These are phyloP conservation scores for Hypsibius dujardini DNA, from an alignment of 1,140 invertebrate species.

Conservation along the genomic window DNA sequence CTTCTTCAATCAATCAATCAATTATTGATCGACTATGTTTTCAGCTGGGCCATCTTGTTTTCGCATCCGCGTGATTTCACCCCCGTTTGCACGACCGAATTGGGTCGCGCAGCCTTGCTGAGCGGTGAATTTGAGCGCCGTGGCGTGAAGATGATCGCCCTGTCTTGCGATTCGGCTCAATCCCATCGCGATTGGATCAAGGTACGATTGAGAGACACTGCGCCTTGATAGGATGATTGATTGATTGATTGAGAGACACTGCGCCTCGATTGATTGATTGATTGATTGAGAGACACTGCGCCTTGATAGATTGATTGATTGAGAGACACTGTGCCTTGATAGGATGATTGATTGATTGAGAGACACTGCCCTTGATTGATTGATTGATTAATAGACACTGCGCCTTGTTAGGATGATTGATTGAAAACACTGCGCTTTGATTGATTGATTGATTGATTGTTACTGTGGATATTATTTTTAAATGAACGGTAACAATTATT, in stretches of 20 bases:
- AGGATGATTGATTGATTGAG: too few relatives aligned
- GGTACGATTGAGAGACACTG: constrained; percentile 32
- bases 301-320: too few relatives aligned
- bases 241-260: too few relatives aligned
- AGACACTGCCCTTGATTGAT: too few relatives aligned
- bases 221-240: background rate
- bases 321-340: too few relatives aligned
- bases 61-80: constrained; percentile 84
- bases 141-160: constrained; percentile 69
- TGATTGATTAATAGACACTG: constrained; percentile 19
- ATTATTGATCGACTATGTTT: constrained; percentile 22
- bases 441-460: too few relatives aligned
- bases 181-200: constrained; percentile 66
- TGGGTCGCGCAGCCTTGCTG: constrained; percentile 57
- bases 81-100: constrained; percentile 80
- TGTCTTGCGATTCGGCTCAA: constrained; percentile 71
- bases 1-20: too few relatives aligned
- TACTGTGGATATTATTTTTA: too few relatives aligned
- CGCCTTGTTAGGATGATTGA: background rate
- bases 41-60: constrained; percentile 69
- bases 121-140: constrained; percentile 57
- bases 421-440: too few relatives aligned
- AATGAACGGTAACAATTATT: too few relatives aligned
- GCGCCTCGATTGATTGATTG: too few relatives aligned
- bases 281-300: too few relatives aligned